These are phyloP conservation scores for Ferdinandea cuprea DNA, from an alignment of 2,888 invertebrate species.

Conservation along the genomic window DNA sequence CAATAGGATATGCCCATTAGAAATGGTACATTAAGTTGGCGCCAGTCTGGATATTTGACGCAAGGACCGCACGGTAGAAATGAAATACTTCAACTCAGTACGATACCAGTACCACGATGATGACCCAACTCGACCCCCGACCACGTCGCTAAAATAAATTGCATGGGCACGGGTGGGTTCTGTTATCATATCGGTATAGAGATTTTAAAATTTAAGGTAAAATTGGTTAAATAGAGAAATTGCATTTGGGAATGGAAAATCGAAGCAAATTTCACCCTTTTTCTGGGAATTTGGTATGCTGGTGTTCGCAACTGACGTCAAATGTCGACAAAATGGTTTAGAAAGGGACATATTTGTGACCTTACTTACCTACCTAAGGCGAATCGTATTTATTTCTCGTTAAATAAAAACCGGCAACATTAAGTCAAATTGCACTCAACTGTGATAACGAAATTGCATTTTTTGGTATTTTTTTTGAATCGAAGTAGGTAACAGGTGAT, in stretches of 20 bases:
- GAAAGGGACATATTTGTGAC: not conserved
- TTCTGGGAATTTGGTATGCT: not conserved
- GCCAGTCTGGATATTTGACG: constrained; percentile 2
- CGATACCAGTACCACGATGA: not conserved
- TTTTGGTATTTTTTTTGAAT: too few relatives aligned
- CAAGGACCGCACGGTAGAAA: not conserved
- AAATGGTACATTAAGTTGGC: constrained; percentile 9
- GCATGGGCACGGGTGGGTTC: constrained; percentile 4
- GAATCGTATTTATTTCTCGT: not conserved
- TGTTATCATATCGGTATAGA: not conserved
- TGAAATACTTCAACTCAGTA: constrained; percentile 1
- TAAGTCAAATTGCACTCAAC: not conserved
- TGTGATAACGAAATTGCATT: too few relatives aligned
- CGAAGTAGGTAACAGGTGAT: too few relatives aligned
- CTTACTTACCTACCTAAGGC: not conserved
- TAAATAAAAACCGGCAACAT: not conserved
- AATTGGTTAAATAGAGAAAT: not conserved
- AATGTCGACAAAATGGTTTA: not conserved
- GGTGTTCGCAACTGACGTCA: not conserved
- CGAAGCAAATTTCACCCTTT: not conserved
- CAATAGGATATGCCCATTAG: constrained; percentile 10
- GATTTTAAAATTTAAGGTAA: constrained; percentile 2
- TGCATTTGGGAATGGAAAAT: constrained; percentile 5
- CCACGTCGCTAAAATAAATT: constrained; percentile 11
- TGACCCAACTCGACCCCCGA: constrained; percentile 2